Evolutionary conservation across 2,113 vertebrate species (phyloP), one percentile per base, ranked within the genome.

Genomic region (Corydoras maculifer): DNA sequence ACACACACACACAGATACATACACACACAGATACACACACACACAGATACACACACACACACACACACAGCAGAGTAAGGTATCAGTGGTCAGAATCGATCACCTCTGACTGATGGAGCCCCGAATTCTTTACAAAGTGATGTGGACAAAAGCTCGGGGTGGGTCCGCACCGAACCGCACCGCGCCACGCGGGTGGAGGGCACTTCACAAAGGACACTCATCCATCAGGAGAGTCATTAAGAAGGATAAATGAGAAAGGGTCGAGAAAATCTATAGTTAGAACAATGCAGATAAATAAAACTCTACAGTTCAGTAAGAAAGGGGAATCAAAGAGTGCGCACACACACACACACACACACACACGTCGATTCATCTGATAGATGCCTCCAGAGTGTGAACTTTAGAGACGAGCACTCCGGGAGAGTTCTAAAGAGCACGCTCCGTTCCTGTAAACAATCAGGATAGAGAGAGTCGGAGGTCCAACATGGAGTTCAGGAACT

Each of bases 141-240:
- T 68, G 71, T 74, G 60, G 72, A 77, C 73, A 71, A 72, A 13
- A 14, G 64, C 71, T 18, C 11, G 10, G 48, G 49, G 31, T 54
- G 62, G 31, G 48, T n/a, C 64, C 18, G 11, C 1, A 15, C 8
- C n/a, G 18, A n/a, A 61, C 30, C 49, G n/a, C 65, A 43, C 49
- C 69, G 73, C 58, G 43, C 64, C 71, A 53, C 65, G 11, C 48
- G 54, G 57, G 58, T 53, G 14, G 57, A 43, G 66, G 62, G 11
- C 58, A 71, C 73, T 69, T 68, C 65, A 32, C 31, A 69, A 75
- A 75, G 58, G 32, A 69, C 61, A 65, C 30, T 43, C 72, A 74
- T 81, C 77, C 73, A 81, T 79, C 75, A 67, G 63, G 54, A 30
- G 50, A 71, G 75, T 72, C 72, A 75, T 80, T 77, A 77, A n/a